Conservation (phyloP, 2,797 vertebrate species). For the Borostomias antarcticus region DNA sequence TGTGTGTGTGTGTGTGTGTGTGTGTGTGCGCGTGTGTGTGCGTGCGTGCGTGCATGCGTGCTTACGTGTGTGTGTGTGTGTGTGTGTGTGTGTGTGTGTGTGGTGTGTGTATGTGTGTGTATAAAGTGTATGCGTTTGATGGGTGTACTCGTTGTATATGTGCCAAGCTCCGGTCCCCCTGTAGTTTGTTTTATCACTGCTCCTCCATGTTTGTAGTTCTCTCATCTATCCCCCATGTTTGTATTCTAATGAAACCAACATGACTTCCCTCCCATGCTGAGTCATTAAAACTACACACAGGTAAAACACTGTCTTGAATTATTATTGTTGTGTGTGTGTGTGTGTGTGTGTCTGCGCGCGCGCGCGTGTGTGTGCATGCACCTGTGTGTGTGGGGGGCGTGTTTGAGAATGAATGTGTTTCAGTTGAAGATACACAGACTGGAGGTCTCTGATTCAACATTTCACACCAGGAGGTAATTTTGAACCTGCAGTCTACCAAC, state of each 20-base stretch:
- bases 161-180: constrained; percentile 71
- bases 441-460: too few relatives aligned
- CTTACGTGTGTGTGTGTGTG: constrained; percentile 12
- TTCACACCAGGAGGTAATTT: too few relatives aligned
- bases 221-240: constrained; percentile 49
- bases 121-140: too few relatives aligned
- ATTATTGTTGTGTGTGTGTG: background rate
- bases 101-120: constrained; percentile 52
- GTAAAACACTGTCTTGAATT: constrained; percentile 39
- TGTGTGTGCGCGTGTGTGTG: constrained; percentile 22
- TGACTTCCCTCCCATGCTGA: constrained; percentile 54
- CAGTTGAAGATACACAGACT: too few relatives aligned
- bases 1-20: constrained; percentile 22
- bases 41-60: constrained; percentile 32
- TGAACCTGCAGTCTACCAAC: too few relatives aligned
- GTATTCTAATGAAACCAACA: constrained; percentile 53
- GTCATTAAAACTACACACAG: constrained; percentile 74
- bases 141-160: constrained; percentile 65
- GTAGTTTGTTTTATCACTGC: constrained; percentile 37
- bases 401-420: too few relatives aligned
- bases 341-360: background rate
- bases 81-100: constrained; percentile 18
- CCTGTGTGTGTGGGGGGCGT: too few relatives aligned
- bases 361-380: background rate
- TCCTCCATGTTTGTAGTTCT: constrained; percentile 47